phyloP scores from a whole-genome alignment of 2,888 invertebrate genomes.

The Frankliniella intonsa region DNA sequence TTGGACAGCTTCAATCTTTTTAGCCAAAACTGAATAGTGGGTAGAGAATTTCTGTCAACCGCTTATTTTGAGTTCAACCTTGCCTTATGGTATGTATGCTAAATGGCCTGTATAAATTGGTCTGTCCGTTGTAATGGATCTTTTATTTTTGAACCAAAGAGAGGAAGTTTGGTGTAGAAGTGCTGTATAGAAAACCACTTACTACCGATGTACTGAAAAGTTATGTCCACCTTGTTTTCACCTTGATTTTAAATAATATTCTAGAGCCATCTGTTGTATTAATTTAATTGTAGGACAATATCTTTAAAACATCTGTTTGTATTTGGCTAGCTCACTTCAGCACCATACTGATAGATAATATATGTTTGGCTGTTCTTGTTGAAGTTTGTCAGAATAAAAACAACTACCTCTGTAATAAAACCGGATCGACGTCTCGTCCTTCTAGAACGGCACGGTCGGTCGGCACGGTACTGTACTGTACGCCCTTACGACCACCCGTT shows the following conservation, averaged over 20 bases:
- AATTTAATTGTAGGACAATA: neutral
- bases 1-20: neutral
- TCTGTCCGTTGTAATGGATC: neutral
- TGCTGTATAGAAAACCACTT: neutral
- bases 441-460: too few species aligned
- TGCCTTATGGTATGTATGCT: neutral
- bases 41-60: neutral
- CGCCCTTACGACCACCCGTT: too few species aligned
- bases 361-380: neutral
- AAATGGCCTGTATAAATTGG: neutral
- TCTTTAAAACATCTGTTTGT: neutral
- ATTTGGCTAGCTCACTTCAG: neutral
- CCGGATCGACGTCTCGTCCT: too few species aligned
- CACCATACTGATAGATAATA: neutral
- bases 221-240: neutral
- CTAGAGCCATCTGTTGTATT: neutral
- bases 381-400: neutral
- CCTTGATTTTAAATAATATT: neutral
- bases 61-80: neutral
- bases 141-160: neutral
- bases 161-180: neutral
- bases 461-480: too few species aligned
- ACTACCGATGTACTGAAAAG: neutral
- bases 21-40: neutral
- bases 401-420: too few species aligned